These are phyloP conservation scores for Zophobas morio DNA, from an alignment of 1,140 invertebrate genomes.

Conservation along the genomic window DNA sequence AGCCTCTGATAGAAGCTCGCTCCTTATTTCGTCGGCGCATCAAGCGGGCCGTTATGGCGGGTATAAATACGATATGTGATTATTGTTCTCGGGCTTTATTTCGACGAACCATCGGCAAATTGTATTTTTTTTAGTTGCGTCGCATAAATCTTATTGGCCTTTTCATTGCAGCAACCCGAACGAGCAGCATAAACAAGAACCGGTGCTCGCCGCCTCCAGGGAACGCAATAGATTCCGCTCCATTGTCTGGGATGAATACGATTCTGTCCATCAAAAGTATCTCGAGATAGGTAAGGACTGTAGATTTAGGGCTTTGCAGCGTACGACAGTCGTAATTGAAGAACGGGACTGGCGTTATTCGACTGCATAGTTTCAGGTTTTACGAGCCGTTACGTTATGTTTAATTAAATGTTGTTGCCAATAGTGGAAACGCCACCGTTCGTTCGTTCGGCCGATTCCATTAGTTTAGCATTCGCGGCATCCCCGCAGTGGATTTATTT, in stretches of 20 bases:
- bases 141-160: constrained; percentile 22
- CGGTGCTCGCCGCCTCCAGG: constrained; percentile 80
- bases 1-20: constrained; percentile 13
- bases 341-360: too few species aligned
- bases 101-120: constrained; percentile 47
- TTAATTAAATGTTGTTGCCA: too few species aligned
- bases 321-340: too few species aligned
- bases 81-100: constrained; percentile 45
- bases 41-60: constrained; percentile 40
- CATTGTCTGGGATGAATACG: constrained; percentile 92
- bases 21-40: constrained; percentile 46
- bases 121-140: constrained; percentile 48
- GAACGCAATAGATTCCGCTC: constrained; percentile 88
- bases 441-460: too few species aligned
- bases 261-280: constrained; percentile 92
- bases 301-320: too few species aligned
- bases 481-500: background rate
- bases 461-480: too few species aligned
- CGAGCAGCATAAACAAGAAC: constrained; percentile 83
- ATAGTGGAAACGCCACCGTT: too few species aligned
- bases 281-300: constrained; percentile 87
- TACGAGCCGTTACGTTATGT: too few species aligned
- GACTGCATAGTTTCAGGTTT: too few species aligned
- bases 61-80: constrained; percentile 57
- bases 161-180: constrained; percentile 84